phyloP scores from a whole-genome alignment of 2,797 vertebrate genomes.

The Cebuella pygmaea region DNA sequence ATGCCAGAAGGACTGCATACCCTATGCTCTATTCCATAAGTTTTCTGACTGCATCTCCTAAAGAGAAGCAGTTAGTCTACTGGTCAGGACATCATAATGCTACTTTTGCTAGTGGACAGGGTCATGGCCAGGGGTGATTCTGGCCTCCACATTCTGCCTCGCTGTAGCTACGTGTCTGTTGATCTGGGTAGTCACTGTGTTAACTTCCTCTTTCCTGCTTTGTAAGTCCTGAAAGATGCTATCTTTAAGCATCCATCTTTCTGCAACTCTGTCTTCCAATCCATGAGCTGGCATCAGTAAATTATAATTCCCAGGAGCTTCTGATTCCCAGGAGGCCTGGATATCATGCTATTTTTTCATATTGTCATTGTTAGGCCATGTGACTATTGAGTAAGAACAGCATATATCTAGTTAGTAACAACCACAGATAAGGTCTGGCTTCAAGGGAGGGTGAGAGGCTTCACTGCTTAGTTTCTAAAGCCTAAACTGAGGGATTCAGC shows the following conservation, averaged over 20 bases:
- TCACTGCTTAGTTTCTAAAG: not conserved
- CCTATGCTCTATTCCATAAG: not conserved
- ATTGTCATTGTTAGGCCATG: not conserved
- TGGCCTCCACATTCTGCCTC: not conserved
- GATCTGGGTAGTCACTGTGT: not conserved
- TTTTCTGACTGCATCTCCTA: not conserved
- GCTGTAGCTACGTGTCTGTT: not conserved
- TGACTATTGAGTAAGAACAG: not conserved
- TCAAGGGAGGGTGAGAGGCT: not conserved
- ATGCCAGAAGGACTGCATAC: not conserved
- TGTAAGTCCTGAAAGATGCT: not conserved
- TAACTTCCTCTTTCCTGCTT: not conserved
- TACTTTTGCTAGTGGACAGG: no score
- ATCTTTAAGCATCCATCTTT: not conserved
- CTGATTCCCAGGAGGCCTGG: not conserved
- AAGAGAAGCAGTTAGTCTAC: not conserved
- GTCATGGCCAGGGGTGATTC: not conserved
- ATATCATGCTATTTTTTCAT: not conserved
- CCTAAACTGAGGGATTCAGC: not conserved
- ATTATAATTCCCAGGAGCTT: not conserved
- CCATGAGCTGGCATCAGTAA: not conserved
- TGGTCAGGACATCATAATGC: not conserved
- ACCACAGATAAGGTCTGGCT: not conserved
- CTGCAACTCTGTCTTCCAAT: not conserved
- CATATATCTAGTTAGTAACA: not conserved